Base-by-base conservation (phyloP, 2,888 invertebrate species). In the Cantharis lateralis region DNA sequence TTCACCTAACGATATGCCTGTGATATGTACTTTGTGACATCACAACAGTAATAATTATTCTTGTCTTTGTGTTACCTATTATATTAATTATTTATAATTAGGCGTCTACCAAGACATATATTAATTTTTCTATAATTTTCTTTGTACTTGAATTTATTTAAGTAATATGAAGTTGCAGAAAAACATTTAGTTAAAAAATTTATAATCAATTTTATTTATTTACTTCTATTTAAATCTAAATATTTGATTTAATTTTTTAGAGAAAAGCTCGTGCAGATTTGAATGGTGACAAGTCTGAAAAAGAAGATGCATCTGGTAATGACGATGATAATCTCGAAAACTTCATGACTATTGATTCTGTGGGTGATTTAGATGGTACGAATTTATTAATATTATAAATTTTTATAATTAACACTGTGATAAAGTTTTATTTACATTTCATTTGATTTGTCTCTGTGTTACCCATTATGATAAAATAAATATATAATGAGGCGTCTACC, bases 301-400 rank as follows among this genome's bases (percentile, higher is more conserved):
- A 91, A 81, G 87, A 86, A 1, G 92, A 91, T 66, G 92, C 91
- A 15, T 90, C 91, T 15, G 93, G 91, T 73, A 91, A 91, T 77
- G 94, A 93, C 18, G 90, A 90, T 10, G 94, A 94, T 82, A 94
- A 95, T 88, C 89, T 96, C 80, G 95, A 95, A 81, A 95, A 95
- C 85, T 96, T 95, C 85, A 94, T 95, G 91, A 95, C 96, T 0
- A 91, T 96, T n/a, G 96, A 96, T 88, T 95, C 96, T 3, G 95
- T 96, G 28, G 96, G 96, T 9, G 95, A 95, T 87, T 94, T 94
- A 20, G 95, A 95, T 88, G 94, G 93, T 92, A 89, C 89, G 87
- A 84, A 61, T 20, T 5, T 61, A 1, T 61, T 61, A 13, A 32
- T 13, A 32, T 32, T 13, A 32, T 32, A 28, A 10, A 28, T 32